Evolutionary conservation across 2,113 vertebrate species (phyloP).

Genomic region (Hassar affinis): DNA sequence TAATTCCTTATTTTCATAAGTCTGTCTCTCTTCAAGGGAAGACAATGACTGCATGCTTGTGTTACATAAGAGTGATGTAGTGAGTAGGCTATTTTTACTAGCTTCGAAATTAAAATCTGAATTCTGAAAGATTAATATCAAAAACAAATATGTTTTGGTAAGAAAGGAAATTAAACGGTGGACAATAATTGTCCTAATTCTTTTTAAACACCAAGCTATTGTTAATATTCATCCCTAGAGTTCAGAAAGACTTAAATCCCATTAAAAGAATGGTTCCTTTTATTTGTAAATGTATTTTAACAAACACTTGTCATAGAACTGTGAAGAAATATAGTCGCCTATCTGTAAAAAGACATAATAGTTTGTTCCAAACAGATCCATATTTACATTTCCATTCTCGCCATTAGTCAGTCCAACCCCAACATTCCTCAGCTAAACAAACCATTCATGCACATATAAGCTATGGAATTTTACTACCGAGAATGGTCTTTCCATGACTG

Average conservation of each 20-base stretch:
- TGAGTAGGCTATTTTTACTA: not conserved
- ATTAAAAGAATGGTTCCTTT: not conserved
- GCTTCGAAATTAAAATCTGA: not conserved
- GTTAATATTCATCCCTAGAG: not conserved
- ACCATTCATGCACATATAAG: constrained; percentile 18
- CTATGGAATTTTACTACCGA: constrained; percentile 1
- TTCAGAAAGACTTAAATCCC: not conserved
- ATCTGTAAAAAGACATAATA: not conserved
- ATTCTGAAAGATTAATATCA: not conserved
- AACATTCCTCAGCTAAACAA: constrained; percentile 9
- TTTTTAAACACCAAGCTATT: not conserved
- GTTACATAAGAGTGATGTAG: not conserved
- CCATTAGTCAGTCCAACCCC: not conserved
- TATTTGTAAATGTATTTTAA: not conserved
- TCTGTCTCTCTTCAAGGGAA: not conserved
- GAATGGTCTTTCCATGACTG: not conserved
- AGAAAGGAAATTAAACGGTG: not conserved
- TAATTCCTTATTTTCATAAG: constrained; percentile 9
- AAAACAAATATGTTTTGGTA: not conserved
- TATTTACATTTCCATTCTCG: constrained; percentile 10
- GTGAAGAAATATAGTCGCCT: not conserved
- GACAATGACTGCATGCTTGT: not conserved
- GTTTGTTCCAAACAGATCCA: not conserved
- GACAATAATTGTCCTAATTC: not conserved
- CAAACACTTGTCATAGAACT: not conserved